Percentiles rank a stretch among this genome's conserved stretches.
phyloP scores from a whole-genome alignment of 2,888 invertebrate species.

The Lycocerus yunnanus region DNA sequence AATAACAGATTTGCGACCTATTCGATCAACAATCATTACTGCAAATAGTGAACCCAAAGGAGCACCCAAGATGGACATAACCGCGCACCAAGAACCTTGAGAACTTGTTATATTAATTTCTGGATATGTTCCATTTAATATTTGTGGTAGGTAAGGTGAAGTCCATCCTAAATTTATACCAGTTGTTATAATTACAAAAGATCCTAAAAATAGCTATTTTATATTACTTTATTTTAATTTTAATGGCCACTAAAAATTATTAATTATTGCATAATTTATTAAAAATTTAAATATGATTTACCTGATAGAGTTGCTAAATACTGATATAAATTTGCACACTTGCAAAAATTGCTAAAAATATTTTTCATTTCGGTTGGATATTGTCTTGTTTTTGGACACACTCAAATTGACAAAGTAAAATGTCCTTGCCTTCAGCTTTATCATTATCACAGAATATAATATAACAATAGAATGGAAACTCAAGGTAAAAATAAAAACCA shows the following conservation, averaged over 20 bases:
- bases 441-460: too few relatives aligned
- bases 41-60: conserved; percentile 66
- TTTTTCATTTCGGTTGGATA: neutral
- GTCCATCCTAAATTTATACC: conserved; percentile 60
- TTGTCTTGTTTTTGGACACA: too few relatives aligned
- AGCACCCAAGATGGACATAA: conserved; percentile 68
- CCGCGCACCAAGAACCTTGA: conserved; percentile 66
- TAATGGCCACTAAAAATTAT: neutral
- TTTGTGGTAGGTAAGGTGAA: conserved; percentile 61
- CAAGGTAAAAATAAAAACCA: too few relatives aligned
- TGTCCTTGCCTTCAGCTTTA: too few relatives aligned
- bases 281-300: neutral
- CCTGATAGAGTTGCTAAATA: neutral
- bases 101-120: conserved; percentile 59
- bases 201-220: conserved; percentile 38
- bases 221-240: neutral
- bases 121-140: conserved; percentile 54
- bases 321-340: neutral
- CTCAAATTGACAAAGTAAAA: too few relatives aligned
- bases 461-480: too few relatives aligned
- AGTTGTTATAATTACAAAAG: conserved; percentile 44
- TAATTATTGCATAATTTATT: neutral
- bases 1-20: conserved; percentile 62
- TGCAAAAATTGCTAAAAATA: neutral
- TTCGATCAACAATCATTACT: conserved; percentile 65